Percentiles rank a stretch among this genome's conserved stretches.
Conservation (phyloP, 2,797 vertebrate species). For the Acanthis flammea region DNA sequence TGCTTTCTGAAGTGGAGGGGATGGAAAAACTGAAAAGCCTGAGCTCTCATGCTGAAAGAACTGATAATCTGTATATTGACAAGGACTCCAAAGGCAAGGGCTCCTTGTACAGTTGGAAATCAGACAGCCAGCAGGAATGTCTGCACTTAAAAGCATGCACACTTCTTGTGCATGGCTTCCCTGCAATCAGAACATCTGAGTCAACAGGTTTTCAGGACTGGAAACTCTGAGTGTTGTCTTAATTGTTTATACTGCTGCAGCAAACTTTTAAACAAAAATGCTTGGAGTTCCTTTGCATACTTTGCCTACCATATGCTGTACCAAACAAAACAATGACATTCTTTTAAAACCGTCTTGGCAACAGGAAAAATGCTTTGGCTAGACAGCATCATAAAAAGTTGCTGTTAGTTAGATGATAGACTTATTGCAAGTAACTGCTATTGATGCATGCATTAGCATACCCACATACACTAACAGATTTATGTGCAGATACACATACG, state of each 20-base stretch:
- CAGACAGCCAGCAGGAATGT: slow-evolving; percentile 54
- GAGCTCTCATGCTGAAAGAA: neutral
- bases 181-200: slow-evolving; percentile 81
- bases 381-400: slow-evolving; percentile 67
- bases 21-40: neutral
- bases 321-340: slow-evolving; percentile 82
- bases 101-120: slow-evolving; percentile 43
- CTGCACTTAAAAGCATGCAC: slow-evolving; percentile 67
- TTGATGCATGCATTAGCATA: neutral
- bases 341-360: slow-evolving; percentile 75
- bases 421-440: neutral
- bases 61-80: slow-evolving; percentile 11
- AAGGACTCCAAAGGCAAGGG: slow-evolving; percentile 13
- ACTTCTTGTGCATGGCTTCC: slow-evolving; percentile 68
- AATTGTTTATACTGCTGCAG: slow-evolving; percentile 80
- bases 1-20: slow-evolving; percentile 15
- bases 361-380: slow-evolving; percentile 67
- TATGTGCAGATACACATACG: neutral
- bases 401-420: slow-evolving; percentile 34
- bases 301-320: slow-evolving; percentile 78
- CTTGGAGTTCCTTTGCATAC: slow-evolving; percentile 78
- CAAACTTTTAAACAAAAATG: slow-evolving; percentile 84
- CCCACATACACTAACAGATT: neutral
- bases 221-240: slow-evolving; percentile 81
- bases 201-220: slow-evolving; percentile 84